Evolutionary conservation across 2,888 invertebrate species (phyloP).

Genomic region (Eudasyphora cyanicolor): DNA sequence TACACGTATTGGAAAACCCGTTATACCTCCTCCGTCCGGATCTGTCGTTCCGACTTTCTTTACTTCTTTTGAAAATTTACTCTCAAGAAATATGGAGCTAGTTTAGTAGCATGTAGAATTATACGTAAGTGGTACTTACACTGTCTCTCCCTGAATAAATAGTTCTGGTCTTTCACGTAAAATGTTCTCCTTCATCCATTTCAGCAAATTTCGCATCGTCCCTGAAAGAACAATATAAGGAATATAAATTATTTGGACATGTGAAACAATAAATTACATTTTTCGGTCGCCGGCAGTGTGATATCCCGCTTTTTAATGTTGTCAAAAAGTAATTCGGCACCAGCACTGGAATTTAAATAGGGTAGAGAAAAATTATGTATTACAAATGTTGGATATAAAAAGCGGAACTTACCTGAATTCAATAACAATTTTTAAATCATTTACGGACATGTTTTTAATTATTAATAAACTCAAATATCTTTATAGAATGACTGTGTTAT

Average conservation of each 20-base stretch:
- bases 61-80: too few species aligned
- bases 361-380: too few species aligned
- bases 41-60: too few species aligned
- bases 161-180: constrained; percentile 91
- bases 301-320: constrained; percentile 88
- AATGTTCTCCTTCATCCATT: constrained; percentile 92
- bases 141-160: constrained; percentile 81
- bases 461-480: too few species aligned
- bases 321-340: constrained; percentile 94
- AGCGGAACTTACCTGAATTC: constrained; percentile 73
- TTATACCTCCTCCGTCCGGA: too few species aligned
- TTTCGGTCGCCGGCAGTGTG: constrained; percentile 82
- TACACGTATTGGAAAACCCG: too few species aligned
- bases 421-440: constrained; percentile 71
- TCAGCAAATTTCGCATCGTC: constrained; percentile 87
- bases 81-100: too few species aligned
- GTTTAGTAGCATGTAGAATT: not conserved
- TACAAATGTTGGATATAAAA: not conserved
- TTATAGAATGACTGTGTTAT: too few species aligned
- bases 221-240: constrained; percentile 78
- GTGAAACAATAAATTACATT: constrained; percentile 74
- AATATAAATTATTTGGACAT: too few species aligned
- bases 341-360: constrained; percentile 84
- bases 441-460: not conserved
- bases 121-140: too few species aligned